These are phyloP conservation scores for Siderastrea siderea DNA, from an alignment of 92 coral and sea anemone species.

Conservation along the genomic window DNA sequence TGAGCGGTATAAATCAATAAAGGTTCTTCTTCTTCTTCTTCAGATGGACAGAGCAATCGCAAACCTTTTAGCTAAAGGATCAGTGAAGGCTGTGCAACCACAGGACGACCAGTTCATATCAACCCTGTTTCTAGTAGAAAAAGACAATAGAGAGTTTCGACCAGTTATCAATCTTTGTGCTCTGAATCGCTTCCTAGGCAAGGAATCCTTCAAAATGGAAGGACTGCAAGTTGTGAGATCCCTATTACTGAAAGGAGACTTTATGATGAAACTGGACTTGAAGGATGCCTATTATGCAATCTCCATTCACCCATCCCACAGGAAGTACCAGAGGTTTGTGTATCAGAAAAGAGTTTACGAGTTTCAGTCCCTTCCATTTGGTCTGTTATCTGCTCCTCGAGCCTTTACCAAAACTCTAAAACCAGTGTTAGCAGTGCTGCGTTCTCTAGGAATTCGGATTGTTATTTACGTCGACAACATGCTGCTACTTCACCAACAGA, in stretches of 20 bases:
- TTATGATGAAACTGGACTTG: constrained; percentile 25
- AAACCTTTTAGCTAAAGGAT: constrained; percentile 62
- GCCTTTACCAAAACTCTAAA: constrained; percentile 14
- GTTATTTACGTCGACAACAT: constrained; percentile 67
- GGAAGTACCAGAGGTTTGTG: constrained; percentile 46
- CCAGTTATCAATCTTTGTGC: constrained; percentile 43
- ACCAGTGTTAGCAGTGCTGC: constrained; percentile 32
- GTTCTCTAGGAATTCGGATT: constrained; percentile 45
- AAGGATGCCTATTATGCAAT: constrained; percentile 59
- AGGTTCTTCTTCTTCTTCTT: too few species aligned
- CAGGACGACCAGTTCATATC: constrained; percentile 61
- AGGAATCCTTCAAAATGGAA: constrained; percentile 71
- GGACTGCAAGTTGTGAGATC: constrained; percentile 58
- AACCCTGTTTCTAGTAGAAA: constrained; percentile 45
- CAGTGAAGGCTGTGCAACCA: constrained; percentile 32
- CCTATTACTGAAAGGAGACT: constrained; percentile 59
- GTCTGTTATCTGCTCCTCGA: constrained; percentile 37
- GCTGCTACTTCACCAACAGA: constrained; percentile 55
- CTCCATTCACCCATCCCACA: constrained; percentile 41
- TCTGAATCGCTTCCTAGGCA: constrained; percentile 62
- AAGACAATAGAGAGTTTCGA: constrained; percentile 41
- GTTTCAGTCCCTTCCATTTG: constrained; percentile 68
- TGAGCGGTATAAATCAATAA: too few species aligned
- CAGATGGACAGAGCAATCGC: constrained; percentile 51
- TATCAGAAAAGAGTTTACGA: constrained; percentile 58